phyloP scores from a whole-genome alignment of 2,888 invertebrate species.

The Uropetala carovei region DNA sequence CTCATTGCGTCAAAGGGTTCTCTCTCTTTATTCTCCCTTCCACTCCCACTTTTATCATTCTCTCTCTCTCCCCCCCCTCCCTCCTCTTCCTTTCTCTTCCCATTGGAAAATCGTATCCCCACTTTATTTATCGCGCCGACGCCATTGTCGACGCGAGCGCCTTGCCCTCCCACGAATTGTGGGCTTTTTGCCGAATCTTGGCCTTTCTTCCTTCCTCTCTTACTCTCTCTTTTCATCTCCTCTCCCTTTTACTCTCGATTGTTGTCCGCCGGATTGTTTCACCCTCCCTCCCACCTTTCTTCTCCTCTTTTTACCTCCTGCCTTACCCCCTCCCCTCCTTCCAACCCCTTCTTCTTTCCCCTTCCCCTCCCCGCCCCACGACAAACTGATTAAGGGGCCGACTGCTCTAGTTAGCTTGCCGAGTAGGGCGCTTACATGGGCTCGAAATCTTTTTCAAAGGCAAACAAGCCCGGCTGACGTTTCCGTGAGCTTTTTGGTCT shows the following conservation, averaged over 20 bases:
- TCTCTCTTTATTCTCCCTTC: not conserved
- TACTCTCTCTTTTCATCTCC: not conserved
- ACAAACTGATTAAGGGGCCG: constrained; percentile 48
- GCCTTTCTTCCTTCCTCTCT: constrained; percentile 8
- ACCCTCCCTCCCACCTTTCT: not conserved
- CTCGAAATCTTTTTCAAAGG: constrained; percentile 48
- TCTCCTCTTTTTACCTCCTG: not conserved
- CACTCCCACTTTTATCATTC: not conserved
- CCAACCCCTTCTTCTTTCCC: not conserved
- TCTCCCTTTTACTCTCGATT: not conserved
- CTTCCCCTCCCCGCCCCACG: not conserved
- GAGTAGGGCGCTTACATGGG: constrained; percentile 10
- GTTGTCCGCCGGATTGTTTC: not conserved
- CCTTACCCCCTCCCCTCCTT: not conserved
- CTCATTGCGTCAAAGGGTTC: constrained; percentile 36
- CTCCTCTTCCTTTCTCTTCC: not conserved
- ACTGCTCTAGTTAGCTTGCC: constrained; percentile 47
- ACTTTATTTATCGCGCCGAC: not conserved
- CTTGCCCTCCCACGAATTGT: not conserved
- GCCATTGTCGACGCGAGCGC: not conserved
- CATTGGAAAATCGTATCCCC: not conserved
- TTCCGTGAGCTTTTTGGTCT: constrained; percentile 23
- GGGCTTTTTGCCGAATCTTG: constrained; percentile 51
- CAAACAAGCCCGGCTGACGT: constrained; percentile 45
- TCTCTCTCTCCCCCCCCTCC: not conserved